Conservation (phyloP, 2,888 invertebrate species). For the Lymantria monacha region DNA sequence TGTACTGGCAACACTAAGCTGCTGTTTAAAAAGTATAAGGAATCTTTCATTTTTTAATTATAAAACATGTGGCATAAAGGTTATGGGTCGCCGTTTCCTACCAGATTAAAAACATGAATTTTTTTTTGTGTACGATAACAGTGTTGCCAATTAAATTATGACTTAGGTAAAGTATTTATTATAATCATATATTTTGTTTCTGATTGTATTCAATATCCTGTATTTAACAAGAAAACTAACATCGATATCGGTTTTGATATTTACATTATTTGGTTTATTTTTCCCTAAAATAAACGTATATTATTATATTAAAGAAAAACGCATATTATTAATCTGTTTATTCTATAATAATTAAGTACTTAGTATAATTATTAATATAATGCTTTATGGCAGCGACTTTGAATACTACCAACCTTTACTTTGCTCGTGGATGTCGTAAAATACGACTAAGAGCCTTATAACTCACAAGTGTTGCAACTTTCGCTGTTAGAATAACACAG, state of each 20-base stretch:
- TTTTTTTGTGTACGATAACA: slow-evolving; percentile 59
- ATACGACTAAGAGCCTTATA: too few species aligned
- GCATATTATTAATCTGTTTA: too few species aligned
- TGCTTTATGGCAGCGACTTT: too few species aligned
- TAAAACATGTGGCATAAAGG: slow-evolving; percentile 44
- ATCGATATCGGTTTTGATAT: background rate
- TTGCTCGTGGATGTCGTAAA: too few species aligned
- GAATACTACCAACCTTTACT: too few species aligned
- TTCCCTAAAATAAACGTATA: too few species aligned
- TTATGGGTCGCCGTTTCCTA: slow-evolving; percentile 68
- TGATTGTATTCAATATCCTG: slow-evolving; percentile 11
- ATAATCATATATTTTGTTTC: slow-evolving; percentile 22
- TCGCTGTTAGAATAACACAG: too few species aligned
- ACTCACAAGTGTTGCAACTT: too few species aligned
- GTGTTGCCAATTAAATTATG: slow-evolving; percentile 59
- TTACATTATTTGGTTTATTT: too few species aligned
- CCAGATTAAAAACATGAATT: slow-evolving; percentile 50
- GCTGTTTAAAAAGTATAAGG: slow-evolving; percentile 37
- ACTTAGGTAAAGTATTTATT: slow-evolving; percentile 48
- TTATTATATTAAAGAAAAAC: too few species aligned
- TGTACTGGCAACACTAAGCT: slow-evolving; percentile 36
- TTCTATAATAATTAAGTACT: too few species aligned
- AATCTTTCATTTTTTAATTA: slow-evolving; percentile 64
- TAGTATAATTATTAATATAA: too few species aligned
- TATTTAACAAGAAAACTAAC: slow-evolving; percentile 2